Percentiles rank a stretch among this genome's conserved stretches.
Evolutionary conservation across 2,888 invertebrate species (phyloP).

Genomic region (Petrophora chlorosata): DNA sequence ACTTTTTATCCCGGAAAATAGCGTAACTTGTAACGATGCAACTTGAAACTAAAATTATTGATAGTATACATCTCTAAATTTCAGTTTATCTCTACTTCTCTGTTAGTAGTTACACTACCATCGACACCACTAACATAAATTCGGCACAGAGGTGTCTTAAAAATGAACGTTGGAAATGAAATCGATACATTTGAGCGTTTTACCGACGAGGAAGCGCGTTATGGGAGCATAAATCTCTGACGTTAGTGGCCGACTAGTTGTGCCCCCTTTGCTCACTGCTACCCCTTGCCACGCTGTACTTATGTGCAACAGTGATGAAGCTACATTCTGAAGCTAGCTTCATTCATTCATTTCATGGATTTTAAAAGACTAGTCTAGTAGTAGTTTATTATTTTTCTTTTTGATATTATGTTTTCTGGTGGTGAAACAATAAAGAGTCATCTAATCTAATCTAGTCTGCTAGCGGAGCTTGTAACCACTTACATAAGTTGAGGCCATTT

Average conservation of each 20-base stretch:
- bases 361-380: too few species aligned
- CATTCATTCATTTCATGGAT: too few species aligned
- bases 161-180: conserved; percentile 73
- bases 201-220: conserved; percentile 69
- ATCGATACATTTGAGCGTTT: conserved; percentile 74
- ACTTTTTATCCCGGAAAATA: too few species aligned
- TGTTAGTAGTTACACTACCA: conserved; percentile 1
- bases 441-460: too few species aligned
- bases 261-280: conserved; percentile 39
- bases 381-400: too few species aligned
- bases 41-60: neutral
- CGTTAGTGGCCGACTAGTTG: conserved; percentile 59
- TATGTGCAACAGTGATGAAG: conserved; percentile 10
- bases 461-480: too few species aligned
- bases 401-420: too few species aligned
- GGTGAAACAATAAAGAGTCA: too few species aligned
- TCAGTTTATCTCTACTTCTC: conserved; percentile 23
- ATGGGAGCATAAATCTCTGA: conserved; percentile 78
- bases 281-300: conserved; percentile 29
- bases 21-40: neutral
- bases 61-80: conserved; percentile 38
- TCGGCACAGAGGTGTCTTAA: conserved; percentile 46
- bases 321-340: too few species aligned
- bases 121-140: conserved; percentile 21
- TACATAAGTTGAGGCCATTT: too few species aligned